Evolutionary conservation across 2,888 invertebrate genomes (phyloP).

Genomic region (Molanna angustata): DNA sequence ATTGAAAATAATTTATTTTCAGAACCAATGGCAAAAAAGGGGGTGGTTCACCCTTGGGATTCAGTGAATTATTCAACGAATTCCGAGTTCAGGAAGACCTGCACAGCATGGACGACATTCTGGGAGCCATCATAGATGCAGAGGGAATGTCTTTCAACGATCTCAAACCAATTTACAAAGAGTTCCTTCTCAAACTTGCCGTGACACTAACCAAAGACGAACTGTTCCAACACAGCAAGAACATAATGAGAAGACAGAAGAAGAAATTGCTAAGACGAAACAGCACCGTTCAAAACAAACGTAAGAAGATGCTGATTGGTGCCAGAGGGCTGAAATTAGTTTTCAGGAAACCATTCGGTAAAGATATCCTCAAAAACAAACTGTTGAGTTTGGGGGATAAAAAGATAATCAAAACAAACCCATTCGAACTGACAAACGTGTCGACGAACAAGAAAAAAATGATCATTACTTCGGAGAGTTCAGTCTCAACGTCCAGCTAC

Average conservation of each 20-base stretch:
- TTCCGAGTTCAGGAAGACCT: constrained; percentile 84
- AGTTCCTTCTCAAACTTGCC: constrained; percentile 81
- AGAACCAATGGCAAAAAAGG: constrained; percentile 63
- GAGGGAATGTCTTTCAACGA: constrained; percentile 94
- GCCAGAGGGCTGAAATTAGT: constrained; percentile 61
- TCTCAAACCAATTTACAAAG: constrained; percentile 87
- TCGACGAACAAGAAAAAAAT: constrained; percentile 30
- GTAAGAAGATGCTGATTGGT: constrained; percentile 59
- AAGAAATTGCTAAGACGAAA: constrained; percentile 63
- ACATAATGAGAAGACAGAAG: constrained; percentile 82
- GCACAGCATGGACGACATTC: constrained; percentile 82
- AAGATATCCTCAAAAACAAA: constrained; percentile 38
- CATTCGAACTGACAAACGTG: constrained; percentile 39
- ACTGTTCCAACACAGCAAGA: constrained; percentile 84
- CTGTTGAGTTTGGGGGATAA: constrained; percentile 38
- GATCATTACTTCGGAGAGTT: constrained; percentile 53
- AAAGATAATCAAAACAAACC: constrained; percentile 39
- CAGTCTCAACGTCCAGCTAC: constrained; percentile 61
- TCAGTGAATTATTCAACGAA: constrained; percentile 84
- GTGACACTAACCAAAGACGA: constrained; percentile 90
- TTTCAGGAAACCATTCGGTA: constrained; percentile 60
- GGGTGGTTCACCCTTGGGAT: constrained; percentile 79
- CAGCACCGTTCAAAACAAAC: constrained; percentile 55
- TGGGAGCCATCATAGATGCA: constrained; percentile 84
- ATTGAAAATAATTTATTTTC: constrained; percentile 44